Evolutionary conservation across 1,140 invertebrate species (phyloP).

Genomic region (Stegodyphus dumicola): DNA sequence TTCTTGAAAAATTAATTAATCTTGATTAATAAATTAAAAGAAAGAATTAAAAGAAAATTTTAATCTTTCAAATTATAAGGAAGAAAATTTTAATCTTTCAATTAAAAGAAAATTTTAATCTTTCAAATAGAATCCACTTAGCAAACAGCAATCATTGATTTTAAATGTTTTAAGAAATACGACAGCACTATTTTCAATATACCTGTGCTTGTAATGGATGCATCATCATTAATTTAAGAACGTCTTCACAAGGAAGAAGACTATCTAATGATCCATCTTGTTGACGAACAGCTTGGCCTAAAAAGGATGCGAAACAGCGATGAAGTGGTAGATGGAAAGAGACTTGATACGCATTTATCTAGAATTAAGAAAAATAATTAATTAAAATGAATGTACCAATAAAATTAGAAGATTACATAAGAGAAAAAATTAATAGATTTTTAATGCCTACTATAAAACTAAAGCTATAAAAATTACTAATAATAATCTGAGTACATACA

Average conservation of each 20-base stretch:
- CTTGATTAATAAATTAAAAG: too few relatives aligned
- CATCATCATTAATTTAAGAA: constrained; percentile 84
- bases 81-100: too few relatives aligned
- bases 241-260: constrained; percentile 74
- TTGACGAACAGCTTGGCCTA: constrained; percentile 86
- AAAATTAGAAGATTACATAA: neutral
- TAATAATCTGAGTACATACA: neutral
- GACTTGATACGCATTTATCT: constrained; percentile 85
- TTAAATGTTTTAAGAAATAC: too few relatives aligned
- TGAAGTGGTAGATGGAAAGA: constrained; percentile 96
- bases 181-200: constrained; percentile 65
- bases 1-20: too few relatives aligned
- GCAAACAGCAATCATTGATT: too few relatives aligned
- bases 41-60: too few relatives aligned
- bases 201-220: constrained; percentile 94
- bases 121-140: too few relatives aligned
- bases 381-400: neutral
- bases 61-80: too few relatives aligned
- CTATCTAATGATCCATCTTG: constrained; percentile 82
- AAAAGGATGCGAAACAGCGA: constrained; percentile 91
- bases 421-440: neutral
- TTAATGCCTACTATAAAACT: neutral
- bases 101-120: too few relatives aligned
- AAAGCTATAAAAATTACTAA: neutral
- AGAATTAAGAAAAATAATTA: constrained; percentile 60